Percentiles rank a stretch among this genome's conserved stretches.
Evolutionary conservation across 1,140 invertebrate species (phyloP).

Genomic region (Probaryconus sp.): DNA sequence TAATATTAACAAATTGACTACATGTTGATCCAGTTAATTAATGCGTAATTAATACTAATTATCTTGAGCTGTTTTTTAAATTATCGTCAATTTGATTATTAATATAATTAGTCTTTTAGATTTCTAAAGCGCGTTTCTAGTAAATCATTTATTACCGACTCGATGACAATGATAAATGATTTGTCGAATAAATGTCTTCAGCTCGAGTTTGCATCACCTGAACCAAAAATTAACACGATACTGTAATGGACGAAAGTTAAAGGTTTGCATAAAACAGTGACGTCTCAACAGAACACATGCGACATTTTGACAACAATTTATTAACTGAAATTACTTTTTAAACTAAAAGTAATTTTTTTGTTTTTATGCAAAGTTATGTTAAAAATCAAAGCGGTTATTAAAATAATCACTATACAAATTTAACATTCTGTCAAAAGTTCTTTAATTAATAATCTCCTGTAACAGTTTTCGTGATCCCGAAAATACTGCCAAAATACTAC

Average conservation of each 20-base stretch:
- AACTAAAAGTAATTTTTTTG: too few species aligned
- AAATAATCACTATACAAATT: too few species aligned
- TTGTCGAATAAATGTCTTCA: conserved; percentile 26
- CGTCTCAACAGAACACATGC: background rate
- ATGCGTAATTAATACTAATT: conserved; percentile 26
- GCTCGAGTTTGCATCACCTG: conserved; percentile 12
- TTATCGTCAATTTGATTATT: conserved; percentile 32
- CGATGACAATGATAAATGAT: conserved; percentile 54
- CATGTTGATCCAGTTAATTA: too few species aligned
- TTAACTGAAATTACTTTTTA: too few species aligned
- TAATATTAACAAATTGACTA: too few species aligned
- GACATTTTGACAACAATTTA: background rate
- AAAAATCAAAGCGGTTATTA: too few species aligned
- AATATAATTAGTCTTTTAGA: conserved; percentile 33
- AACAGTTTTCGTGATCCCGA: too few species aligned
- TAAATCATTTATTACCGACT: conserved; percentile 45
- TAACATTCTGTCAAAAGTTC: too few species aligned
- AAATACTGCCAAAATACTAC: too few species aligned
- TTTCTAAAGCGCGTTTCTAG: conserved; percentile 11
- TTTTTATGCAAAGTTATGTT: too few species aligned
- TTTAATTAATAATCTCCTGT: too few species aligned
- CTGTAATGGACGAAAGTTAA: conserved; percentile 24
- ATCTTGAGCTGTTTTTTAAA: conserved; percentile 11
- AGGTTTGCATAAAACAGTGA: conserved; percentile 21
- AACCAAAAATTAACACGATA: conserved; percentile 24